These are phyloP conservation scores for Amiota minor DNA, from an alignment of 2,888 invertebrate genomes.

Conservation along the genomic window DNA sequence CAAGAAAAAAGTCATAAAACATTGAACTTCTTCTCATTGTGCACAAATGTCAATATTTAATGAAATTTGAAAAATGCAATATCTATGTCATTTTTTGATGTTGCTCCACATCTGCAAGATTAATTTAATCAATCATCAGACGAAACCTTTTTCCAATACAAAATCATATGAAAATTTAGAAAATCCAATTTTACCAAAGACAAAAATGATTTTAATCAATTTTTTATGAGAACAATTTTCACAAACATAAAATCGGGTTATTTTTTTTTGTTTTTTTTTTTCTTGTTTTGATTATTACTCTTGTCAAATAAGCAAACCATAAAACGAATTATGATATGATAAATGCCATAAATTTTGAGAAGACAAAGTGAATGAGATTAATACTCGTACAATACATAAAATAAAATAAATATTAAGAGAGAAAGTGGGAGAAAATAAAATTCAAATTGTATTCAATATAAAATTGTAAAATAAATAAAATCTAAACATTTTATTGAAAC, in stretches of 20 bases:
- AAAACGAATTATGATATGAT: conserved; percentile 5
- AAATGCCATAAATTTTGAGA: not conserved
- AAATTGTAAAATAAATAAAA: too few relatives aligned
- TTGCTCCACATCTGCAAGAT: too few relatives aligned
- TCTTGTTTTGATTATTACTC: not conserved
- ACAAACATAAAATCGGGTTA: not conserved
- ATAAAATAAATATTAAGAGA: not conserved
- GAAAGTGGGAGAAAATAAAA: too few relatives aligned
- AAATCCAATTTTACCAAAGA: not conserved
- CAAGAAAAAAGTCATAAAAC: too few relatives aligned
- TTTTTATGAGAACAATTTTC: conserved; percentile 9
- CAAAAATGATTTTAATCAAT: not conserved
- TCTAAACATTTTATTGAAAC: too few relatives aligned
- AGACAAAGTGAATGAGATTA: conserved; percentile 5
- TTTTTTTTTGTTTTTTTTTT: not conserved
- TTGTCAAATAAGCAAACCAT: conserved; percentile 15
- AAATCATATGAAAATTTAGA: not conserved
- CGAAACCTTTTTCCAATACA: too few relatives aligned
- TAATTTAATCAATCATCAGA: too few relatives aligned
- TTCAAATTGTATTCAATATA: too few relatives aligned
- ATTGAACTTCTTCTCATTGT: too few relatives aligned
- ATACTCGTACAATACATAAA: not conserved
- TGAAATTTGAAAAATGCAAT: too few relatives aligned
- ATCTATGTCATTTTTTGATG: too few relatives aligned
- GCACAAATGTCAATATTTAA: too few relatives aligned